Evolutionary conservation across 2,888 invertebrate species (phyloP).

Genomic region (Acrobeloides nanus): DNA sequence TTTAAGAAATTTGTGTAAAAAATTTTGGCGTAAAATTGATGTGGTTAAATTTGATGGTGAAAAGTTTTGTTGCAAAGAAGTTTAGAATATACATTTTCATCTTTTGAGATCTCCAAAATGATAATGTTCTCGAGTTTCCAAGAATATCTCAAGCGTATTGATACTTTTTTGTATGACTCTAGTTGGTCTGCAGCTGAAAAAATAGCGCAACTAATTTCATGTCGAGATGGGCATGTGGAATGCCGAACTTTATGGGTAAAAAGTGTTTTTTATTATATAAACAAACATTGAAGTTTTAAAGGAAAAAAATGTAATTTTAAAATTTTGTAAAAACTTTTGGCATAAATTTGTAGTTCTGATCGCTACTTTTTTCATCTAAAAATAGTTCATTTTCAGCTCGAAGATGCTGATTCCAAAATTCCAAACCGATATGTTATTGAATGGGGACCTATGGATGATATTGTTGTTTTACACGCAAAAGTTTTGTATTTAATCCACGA

Average conservation of each 20-base stretch:
- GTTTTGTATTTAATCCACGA: conserved; percentile 33
- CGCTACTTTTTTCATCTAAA: neutral
- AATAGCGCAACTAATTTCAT: conserved; percentile 27
- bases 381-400: conserved; percentile 13
- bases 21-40: too few species aligned
- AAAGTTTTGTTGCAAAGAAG: too few species aligned
- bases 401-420: conserved; percentile 15
- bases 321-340: neutral
- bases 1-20: too few species aligned
- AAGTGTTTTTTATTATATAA: neutral
- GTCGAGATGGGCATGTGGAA: conserved; percentile 24
- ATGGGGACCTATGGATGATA: conserved; percentile 32
- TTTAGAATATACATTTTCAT: too few species aligned
- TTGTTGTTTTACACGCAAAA: conserved; percentile 27
- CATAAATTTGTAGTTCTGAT: neutral
- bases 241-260: conserved; percentile 28
- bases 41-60: too few species aligned
- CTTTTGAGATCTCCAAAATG: too few species aligned
- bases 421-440: conserved; percentile 27
- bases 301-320: conserved; percentile 1
- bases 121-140: conserved; percentile 19
- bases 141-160: conserved; percentile 29
- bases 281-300: neutral
- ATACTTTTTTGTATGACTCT: conserved; percentile 19
- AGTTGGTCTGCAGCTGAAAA: conserved; percentile 28